Base-by-base conservation (phyloP, 1,140 invertebrate species). In the Drosophila ironensis region DNA sequence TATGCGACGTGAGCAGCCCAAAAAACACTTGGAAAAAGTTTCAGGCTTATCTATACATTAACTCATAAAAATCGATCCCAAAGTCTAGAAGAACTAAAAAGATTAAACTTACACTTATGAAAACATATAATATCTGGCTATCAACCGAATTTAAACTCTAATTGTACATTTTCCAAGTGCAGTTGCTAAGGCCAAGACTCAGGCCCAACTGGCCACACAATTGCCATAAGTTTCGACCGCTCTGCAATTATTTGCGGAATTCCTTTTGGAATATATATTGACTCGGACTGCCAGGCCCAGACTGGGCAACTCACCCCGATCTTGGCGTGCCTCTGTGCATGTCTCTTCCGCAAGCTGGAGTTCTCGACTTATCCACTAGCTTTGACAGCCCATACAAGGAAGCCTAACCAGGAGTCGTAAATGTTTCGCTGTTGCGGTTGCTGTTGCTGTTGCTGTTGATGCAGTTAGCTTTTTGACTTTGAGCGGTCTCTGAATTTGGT, bases 241-340 rank as follows among this genome's bases (percentile, higher is more conserved):
- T 74, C 61, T 78, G 80, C 80, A 86, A 86, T 86, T 87, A 87
- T 87, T 87, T 87, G 84, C 67, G 77, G 84, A 87, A 87, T 87
- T 87, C 84, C 82, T 87, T 87, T 80, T 67, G 54, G 82, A 87
- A 87, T 87, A 87, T 87, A 87, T 87, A 87, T 87, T 87, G 82
- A 87, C 82, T 87, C 77, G 54, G 54, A 54, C 12, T 78, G 30
- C 46, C 46, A 35, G 68, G 47, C 51, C 41, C 33, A 57, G 72
- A 64, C 51, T 59, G 46, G 25, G 17, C 54, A 52, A 40, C 56
- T 37, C 16, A 20, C 24, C 59, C 59, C 5, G 41, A 20, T 35
- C 59, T 69, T 50, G 37, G 27, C 38, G 35, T 38, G 42, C 30
- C 25, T 30, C 27, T 54, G 38, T 42, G 61, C 42, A 51, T 48